phyloP scores from a whole-genome alignment of 37 sponge, comb jelly and placozoan species.

The Halichondria panicea region DNA sequence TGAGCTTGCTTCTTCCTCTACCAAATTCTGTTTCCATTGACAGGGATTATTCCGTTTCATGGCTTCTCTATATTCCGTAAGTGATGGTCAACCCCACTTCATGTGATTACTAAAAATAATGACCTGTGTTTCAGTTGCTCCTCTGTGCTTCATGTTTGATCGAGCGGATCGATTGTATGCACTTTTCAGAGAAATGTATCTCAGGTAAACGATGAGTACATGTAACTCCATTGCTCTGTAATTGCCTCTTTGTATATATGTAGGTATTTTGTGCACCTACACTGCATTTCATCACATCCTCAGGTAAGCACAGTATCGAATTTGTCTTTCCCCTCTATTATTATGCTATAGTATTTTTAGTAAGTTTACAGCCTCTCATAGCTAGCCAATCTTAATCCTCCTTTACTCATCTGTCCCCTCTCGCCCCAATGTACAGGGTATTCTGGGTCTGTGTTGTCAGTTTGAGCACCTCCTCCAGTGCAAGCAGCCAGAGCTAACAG shows the following conservation, averaged over 20 bases:
- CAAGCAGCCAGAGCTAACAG: slow-evolving; percentile 63
- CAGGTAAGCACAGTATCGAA: too few species aligned
- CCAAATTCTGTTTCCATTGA: too few species aligned
- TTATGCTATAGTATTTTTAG: too few species aligned
- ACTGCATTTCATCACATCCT: slow-evolving; percentile 50
- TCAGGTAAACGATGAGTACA: slow-evolving; percentile 3
- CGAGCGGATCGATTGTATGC: slow-evolving; percentile 40
- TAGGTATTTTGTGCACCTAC: slow-evolving; percentile 61
- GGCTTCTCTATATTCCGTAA: slow-evolving; percentile 47
- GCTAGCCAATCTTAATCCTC: too few species aligned
- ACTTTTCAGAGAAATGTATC: slow-evolving; percentile 48
- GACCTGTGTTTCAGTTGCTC: slow-evolving; percentile 50
- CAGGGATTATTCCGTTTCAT: slow-evolving; percentile 51
- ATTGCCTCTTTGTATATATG: neutral
- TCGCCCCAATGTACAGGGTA: slow-evolving; percentile 33
- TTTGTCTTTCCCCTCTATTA: too few species aligned
- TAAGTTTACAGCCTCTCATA: too few species aligned
- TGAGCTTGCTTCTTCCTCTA: neutral
- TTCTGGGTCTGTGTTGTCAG: slow-evolving; percentile 55
- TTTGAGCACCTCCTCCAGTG: slow-evolving; percentile 80
- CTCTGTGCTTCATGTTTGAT: slow-evolving; percentile 48
- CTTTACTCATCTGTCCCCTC: too few species aligned
- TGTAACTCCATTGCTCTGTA: neutral
- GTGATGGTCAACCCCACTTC: neutral
- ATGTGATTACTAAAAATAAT: too few species aligned